Evolutionary conservation across 2,113 vertebrate genomes (phyloP), one percentile per base, ranked within the genome.

Genomic region (Siniperca chuatsi): DNA sequence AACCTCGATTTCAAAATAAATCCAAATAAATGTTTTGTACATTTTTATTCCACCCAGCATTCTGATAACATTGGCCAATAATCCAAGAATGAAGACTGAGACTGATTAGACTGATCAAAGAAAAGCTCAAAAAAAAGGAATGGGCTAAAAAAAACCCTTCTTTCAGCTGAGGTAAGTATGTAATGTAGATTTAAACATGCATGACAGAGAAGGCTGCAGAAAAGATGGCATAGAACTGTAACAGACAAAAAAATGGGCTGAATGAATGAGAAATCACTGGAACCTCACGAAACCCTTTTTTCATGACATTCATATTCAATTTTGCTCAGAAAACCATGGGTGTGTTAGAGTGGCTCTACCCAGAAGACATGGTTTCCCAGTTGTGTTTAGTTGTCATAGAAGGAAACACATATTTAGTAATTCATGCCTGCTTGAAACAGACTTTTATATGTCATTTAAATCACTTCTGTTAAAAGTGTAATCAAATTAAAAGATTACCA

Each of bases 401-500:
- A 67, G 25, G 55, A 71, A 75, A 57, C 61, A 74, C 52, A 78
- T 62, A 23, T 78, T 89, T 61, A 37, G 61, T 86, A 91, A 89
- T 87, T 75, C 78, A 80, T 66, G 68, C 21, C 66, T 72, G 69
- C 75, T 82, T 86, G 67, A 91, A 87, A 89, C 78, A 83, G 78
- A 87, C 72, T 81, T 83, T 57, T 9, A 66, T 79, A 35, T 75
- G 52, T 84, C 64, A 33, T 46, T 82, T 62, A 79, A 79, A 82
- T 88, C 50, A 86, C 77, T 69, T 58, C 55, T 80, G 77, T 78
- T 81, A 78, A 73, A 64, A 61, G 0, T 8, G 46, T 89, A 91
- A 91, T 92, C 66, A 54, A 84, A 80, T 82, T 84, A 76, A 35
- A 72, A 76, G 62, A 79, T 90, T 90, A 82, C 69, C 18, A 23